These are phyloP conservation scores for Arenaria interpres DNA, from an alignment of 2,113 vertebrate genomes.

Conservation along the genomic window DNA sequence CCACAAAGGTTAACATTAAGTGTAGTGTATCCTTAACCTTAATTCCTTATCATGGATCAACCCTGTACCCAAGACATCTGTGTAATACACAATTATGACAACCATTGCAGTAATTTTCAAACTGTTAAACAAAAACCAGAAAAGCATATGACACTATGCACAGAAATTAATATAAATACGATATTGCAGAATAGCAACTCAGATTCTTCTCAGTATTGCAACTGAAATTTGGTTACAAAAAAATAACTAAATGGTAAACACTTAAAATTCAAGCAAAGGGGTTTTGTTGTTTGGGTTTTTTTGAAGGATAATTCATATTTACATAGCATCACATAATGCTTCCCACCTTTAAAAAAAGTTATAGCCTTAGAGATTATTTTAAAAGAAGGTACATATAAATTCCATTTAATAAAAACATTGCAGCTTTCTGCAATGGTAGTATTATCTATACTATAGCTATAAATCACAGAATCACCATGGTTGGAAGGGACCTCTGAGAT, in stretches of 20 bases:
- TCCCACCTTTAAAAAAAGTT: background rate
- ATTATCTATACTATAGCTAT: background rate
- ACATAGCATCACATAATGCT: background rate
- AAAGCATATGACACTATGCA: background rate
- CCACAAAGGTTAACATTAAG: background rate
- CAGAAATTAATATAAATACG: background rate
- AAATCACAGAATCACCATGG: background rate
- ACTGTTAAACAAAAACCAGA: background rate
- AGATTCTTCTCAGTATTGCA: background rate
- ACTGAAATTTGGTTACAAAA: background rate
- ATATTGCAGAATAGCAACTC: background rate
- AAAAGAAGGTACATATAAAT: background rate
- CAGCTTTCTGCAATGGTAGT: background rate
- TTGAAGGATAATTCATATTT: background rate
- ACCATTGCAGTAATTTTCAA: background rate
- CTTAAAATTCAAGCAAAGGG: background rate
- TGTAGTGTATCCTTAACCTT: background rate
- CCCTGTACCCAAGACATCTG: background rate
- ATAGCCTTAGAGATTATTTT: background rate
- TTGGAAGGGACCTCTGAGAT: no score
- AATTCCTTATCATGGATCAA: background rate
- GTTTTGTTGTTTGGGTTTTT: accelerated
- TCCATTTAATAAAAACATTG: background rate
- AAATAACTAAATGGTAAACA: background rate
- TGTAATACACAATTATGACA: background rate